Percentiles rank a stretch among this genome's conserved stretches.
Evolutionary conservation across 2,113 vertebrate genomes (phyloP).

Genomic region (Mesocricetus auratus): DNA sequence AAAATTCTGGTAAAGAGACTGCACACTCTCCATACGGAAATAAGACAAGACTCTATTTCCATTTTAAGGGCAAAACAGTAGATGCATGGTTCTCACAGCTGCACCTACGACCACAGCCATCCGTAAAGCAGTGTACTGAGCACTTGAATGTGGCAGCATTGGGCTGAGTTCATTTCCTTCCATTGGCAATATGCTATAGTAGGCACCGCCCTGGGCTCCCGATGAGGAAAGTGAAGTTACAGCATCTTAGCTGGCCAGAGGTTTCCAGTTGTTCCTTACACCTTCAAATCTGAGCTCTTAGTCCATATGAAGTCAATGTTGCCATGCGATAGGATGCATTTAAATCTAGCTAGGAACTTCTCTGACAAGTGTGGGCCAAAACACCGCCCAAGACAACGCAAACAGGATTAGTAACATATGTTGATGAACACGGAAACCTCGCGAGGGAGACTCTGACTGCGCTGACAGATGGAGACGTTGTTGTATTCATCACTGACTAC

Average conservation of each 20-base stretch:
- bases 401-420: slow-evolving; percentile 45
- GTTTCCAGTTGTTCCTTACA: neutral
- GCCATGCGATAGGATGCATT: neutral
- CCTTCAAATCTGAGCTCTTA: neutral
- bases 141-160: neutral
- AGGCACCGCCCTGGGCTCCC: neutral
- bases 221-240: neutral
- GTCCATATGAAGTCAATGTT: neutral
- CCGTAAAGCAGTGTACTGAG: neutral
- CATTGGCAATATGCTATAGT: neutral
- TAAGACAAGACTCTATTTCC: neutral
- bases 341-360: neutral
- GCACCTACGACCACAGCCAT: neutral
- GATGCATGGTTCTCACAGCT: neutral
- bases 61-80: slow-evolving; percentile 1
- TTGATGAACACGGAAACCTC: slow-evolving; percentile 37
- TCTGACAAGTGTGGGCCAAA: neutral
- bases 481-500: neutral
- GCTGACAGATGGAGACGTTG: slow-evolving; percentile 47
- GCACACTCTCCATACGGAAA: neutral
- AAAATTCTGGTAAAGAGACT: slow-evolving; percentile 20
- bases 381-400: neutral
- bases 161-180: neutral
- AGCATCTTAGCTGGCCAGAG: neutral
- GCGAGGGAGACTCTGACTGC: neutral